Base-by-base conservation (phyloP, 2,888 invertebrate genomes). In the Anodontia alba region DNA sequence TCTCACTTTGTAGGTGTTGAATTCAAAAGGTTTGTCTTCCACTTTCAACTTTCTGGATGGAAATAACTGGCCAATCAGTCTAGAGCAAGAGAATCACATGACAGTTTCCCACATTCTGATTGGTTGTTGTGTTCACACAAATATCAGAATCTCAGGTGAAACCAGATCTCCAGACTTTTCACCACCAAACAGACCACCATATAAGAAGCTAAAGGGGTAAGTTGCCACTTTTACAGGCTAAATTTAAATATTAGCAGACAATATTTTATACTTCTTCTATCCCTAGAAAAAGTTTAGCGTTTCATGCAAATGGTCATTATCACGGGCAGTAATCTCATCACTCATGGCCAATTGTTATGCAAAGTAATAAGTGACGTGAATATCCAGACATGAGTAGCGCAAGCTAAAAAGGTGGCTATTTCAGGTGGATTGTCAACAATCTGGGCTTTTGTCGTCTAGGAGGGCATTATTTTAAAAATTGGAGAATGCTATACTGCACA, bases 31-130 rank as follows among this genome's bases (percentile, higher is more conserved):
- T 42, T 51, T 62, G 20, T 43, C 76, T 57, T 43, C 67, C 2
- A 70, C 51, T 43, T 80, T 85, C 31, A 80, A 82, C 81, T 92
- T 92, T 73, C 62, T 93, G 17, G 93, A 93, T 74, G 85, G 87
- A 31, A 92, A 93, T 80, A 89, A 88, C 17, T 94, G 93, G 93
- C 94, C 94, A 70, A 89, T 94, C 57, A 90, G 88, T 73, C 51
- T 72, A 7, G 80, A 84, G 23, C 92, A 93, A 76, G 94, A 94
- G 80, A 51, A 80, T 31, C 73, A 83, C 33, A 84, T 92, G 75
- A 87, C 84, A 29, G 88, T 93, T 10, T 67, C 90, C 33, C 93
- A 94, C 78, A 87, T 92, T 71, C 72, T 93, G 43, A 81, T 80
- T 73, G 87, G 83, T 20, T 83, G 81, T 33, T 90, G 87, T 84